These are phyloP conservation scores for Halcyon badia DNA, from an alignment of 2,797 vertebrate genomes.

Conservation along the genomic window DNA sequence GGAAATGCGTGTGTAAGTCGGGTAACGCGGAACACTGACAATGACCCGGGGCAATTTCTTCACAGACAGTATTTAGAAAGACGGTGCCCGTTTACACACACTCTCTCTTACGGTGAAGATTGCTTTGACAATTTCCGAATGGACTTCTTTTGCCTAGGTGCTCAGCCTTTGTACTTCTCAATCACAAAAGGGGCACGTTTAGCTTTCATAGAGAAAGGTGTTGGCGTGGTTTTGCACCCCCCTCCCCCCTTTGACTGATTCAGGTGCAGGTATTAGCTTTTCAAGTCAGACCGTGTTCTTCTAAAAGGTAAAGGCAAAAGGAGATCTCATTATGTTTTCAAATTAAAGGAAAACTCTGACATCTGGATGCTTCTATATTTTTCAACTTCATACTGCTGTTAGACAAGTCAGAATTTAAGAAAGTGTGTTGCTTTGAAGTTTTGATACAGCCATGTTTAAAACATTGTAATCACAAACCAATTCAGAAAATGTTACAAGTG, in stretches of 20 bases:
- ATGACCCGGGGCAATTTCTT: not conserved
- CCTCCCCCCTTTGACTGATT: not conserved
- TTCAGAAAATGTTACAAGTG: not conserved
- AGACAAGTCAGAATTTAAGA: not conserved
- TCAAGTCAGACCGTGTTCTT: not conserved
- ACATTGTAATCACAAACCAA: not conserved
- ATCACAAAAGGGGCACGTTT: rapidly evolving
- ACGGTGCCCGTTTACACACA: rapidly evolving
- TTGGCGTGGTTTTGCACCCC: not conserved
- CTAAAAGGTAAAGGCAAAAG: not conserved
- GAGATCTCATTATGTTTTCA: not conserved
- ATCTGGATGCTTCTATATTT: not conserved
- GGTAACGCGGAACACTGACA: too few species aligned
- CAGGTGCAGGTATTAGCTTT: not conserved
- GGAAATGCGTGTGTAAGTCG: not conserved
- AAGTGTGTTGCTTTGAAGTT: not conserved
- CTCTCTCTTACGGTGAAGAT: too few species aligned
- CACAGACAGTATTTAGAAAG: rapidly evolving
- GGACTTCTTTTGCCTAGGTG: not conserved
- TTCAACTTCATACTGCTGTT: not conserved
- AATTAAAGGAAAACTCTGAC: not conserved
- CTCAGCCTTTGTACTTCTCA: not conserved
- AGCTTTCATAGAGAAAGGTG: not conserved
- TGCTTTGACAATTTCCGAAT: not conserved
- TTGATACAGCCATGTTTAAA: not conserved